phyloP scores from a whole-genome alignment of 35 echinoderm and acorn worm species.

The Lytechinus variegatus region DNA sequence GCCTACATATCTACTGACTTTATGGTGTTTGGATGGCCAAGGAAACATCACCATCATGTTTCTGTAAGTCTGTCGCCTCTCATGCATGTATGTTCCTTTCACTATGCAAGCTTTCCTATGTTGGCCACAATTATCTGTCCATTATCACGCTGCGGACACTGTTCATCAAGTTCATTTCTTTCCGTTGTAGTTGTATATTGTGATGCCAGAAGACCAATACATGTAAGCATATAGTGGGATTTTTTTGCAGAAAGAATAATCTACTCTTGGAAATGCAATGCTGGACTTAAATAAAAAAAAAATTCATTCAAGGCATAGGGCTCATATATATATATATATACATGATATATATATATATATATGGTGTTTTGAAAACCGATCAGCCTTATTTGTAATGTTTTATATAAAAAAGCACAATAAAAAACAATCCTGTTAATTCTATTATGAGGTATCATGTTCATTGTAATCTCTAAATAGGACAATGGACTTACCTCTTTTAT shows the following conservation, averaged over 20 bases:
- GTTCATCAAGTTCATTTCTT: neutral
- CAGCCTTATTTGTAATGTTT: neutral
- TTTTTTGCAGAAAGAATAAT: neutral
- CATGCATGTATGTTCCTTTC: neutral
- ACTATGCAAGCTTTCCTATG: neutral
- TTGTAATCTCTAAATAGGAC: neutral
- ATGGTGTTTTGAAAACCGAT: neutral
- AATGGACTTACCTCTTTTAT: neutral
- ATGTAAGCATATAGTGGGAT: neutral
- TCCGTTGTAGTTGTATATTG: neutral
- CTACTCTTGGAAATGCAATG: neutral
- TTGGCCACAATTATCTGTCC: neutral
- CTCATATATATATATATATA: neutral
- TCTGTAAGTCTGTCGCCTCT: neutral
- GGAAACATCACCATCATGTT: neutral
- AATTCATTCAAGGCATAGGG: neutral
- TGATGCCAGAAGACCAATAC: neutral
- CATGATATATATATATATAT: too few relatives aligned
- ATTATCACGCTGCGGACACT: neutral
- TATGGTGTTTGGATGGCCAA: neutral
- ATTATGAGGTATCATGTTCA: neutral
- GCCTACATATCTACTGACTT: neutral
- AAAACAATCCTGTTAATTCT: neutral
- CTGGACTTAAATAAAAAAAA: too few relatives aligned
- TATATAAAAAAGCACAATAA: neutral